Evolutionary conservation across 2,797 vertebrate species (phyloP).

Genomic region (Cossypha niveicapilla): DNA sequence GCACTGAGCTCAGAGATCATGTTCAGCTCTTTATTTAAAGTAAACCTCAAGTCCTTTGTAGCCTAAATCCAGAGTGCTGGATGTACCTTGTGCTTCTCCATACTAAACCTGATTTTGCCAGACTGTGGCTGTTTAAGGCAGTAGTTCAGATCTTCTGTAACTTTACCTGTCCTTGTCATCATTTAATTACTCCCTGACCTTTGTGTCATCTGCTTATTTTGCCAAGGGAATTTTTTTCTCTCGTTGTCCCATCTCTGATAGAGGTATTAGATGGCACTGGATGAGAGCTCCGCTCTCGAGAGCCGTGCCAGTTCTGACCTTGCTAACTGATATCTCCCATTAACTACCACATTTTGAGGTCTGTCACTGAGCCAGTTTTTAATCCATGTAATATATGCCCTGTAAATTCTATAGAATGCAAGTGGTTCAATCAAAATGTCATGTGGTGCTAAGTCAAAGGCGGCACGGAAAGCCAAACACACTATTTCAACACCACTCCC

Average conservation of each 20-base stretch:
- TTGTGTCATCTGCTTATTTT: neutral
- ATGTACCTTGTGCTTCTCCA: neutral
- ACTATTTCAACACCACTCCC: neutral
- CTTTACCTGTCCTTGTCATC: neutral
- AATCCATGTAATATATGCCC: slow-evolving; percentile 43
- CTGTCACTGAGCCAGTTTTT: slow-evolving; percentile 32
- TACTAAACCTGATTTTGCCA: neutral
- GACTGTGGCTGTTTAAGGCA: neutral
- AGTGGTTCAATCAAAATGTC: slow-evolving; percentile 38
- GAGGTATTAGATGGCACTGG: neutral
- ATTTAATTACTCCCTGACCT: neutral
- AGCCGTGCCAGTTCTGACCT: neutral
- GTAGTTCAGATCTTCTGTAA: neutral
- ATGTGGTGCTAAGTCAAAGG: neutral
- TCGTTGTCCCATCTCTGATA: neutral
- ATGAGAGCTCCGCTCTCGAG: neutral
- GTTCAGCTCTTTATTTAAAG: neutral
- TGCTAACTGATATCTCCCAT: slow-evolving; percentile 37
- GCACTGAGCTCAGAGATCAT: neutral
- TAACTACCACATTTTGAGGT: neutral
- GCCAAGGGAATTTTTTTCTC: neutral
- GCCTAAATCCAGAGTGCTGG: neutral
- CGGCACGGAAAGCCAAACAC: neutral
- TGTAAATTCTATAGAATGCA: slow-evolving; percentile 49
- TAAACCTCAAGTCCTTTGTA: neutral